A percentile compares a stretch with the other conserved stretches of the same genome.
Evolutionary conservation across 2,888 invertebrate genomes (phyloP).

Genomic region (Esperia sulphurella): DNA sequence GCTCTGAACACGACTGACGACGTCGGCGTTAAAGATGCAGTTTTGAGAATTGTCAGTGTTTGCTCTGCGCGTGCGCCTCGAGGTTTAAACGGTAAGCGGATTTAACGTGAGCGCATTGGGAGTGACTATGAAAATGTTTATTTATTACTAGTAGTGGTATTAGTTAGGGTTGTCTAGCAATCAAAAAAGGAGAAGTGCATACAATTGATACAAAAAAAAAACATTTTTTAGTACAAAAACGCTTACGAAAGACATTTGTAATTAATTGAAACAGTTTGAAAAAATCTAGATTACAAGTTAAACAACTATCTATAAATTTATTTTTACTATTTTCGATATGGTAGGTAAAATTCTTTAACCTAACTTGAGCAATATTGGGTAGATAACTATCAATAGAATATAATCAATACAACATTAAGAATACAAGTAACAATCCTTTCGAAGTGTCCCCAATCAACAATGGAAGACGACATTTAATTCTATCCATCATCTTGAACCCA

Average conservation of each 20-base stretch:
- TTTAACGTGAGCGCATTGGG: constrained; percentile 44
- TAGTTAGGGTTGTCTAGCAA: constrained; percentile 28
- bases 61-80: constrained; percentile 40
- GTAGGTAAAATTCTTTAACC: background rate
- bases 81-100: constrained; percentile 63
- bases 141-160: constrained; percentile 23
- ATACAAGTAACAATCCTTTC: constrained; percentile 44
- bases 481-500: constrained; percentile 74
- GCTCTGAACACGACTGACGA: constrained; percentile 67
- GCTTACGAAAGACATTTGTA: too few species aligned
- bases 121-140: constrained; percentile 61
- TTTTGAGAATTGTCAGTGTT: constrained; percentile 66
- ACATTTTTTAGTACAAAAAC: too few species aligned
- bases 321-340: background rate
- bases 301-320: background rate
- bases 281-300: too few species aligned
- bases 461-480: constrained; percentile 74
- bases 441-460: constrained; percentile 75
- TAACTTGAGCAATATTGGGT: background rate
- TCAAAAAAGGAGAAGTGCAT: background rate
- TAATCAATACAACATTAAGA: constrained; percentile 52
- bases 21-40: constrained; percentile 68
- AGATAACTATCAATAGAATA: constrained; percentile 10
- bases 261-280: too few species aligned
- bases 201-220: too few species aligned